Base-by-base conservation (phyloP, 2,888 invertebrate genomes). In the Rhagophthalmus giganteus region DNA sequence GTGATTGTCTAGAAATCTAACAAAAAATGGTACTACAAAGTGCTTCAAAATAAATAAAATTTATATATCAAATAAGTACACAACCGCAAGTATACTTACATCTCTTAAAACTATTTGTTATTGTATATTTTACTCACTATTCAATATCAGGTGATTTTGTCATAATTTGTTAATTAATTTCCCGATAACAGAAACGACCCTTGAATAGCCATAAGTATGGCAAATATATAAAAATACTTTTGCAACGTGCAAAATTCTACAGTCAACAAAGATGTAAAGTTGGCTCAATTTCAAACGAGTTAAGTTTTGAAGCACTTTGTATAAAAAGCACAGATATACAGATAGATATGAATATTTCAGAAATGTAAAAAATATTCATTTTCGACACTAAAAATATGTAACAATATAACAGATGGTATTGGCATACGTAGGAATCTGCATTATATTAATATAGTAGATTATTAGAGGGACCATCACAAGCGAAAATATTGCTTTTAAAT, bases 401-500 rank as follows among this genome's bases (percentile, higher is more conserved):
- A 51, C 51, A 51, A 46, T 52, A 32, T 52, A 52, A 52, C 52
- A 46, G 42, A 52, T 41, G 37, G 41, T 54, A 51, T 52, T 49
- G 51, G 47, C 49, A 52, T 54, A 47, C 31, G 35, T 53, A 50
- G 53, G 50, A 55, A 58, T 47, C 44, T 53, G 51, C 52, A 55
- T 55, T 45, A 55, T 54, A 52, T 52, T 50, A 54, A n/a, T n/a
- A n/a, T n/a, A n/a, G 45, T 65, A 61, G 64, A 61, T 65, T 62
- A 64, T 67, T 65, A 61, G 65, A 67, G 69, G 69, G 70, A 74
- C 69, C 69, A 68, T 65, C 65, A 66, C 68, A 73, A 72, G 71
- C 72, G 70, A 66, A 67, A 72, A 70, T 73, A 74, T 74, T 74
- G 73, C 73, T 74, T 65, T 72, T 63, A 71, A 73, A 34, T 34